Evolutionary conservation across 2,888 invertebrate genomes (phyloP).

Genomic region (Harpalus rubripes): DNA sequence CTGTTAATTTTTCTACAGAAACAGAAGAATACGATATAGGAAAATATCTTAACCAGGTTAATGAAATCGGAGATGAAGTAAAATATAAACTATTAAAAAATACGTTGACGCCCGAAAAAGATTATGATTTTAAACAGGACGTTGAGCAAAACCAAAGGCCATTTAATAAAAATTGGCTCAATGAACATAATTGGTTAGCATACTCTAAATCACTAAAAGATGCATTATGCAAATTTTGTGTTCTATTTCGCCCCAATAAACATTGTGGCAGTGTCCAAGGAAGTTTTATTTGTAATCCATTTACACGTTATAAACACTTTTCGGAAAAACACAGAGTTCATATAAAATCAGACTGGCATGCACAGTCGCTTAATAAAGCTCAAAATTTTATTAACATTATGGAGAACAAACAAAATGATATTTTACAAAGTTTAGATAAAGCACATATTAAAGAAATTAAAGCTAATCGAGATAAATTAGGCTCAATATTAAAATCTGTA

Average conservation of each 20-base stretch:
- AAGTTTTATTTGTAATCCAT: neutral
- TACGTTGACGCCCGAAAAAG: neutral
- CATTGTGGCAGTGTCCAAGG: neutral
- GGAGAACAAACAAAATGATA: neutral
- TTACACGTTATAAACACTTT: neutral
- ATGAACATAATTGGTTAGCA: neutral
- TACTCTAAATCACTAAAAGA: neutral
- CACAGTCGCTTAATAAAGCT: neutral
- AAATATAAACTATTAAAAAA: too few species aligned
- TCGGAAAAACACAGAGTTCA: neutral
- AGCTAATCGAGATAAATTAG: neutral
- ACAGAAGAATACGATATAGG: too few species aligned
- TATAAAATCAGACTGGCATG: neutral
- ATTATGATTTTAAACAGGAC: neutral
- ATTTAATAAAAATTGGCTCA: neutral
- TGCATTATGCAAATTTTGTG: neutral
- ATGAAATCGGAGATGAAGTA: too few species aligned
- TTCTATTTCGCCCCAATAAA: neutral
- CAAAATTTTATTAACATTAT: neutral
- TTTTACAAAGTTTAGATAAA: neutral
- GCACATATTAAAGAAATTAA: neutral
- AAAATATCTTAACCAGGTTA: too few species aligned
- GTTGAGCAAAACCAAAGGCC: neutral
- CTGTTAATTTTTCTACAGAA: too few species aligned
- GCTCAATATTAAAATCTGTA: neutral